These are phyloP conservation scores for Cossypha polioptera DNA, from an alignment of 2,797 vertebrate species.

Conservation along the genomic window DNA sequence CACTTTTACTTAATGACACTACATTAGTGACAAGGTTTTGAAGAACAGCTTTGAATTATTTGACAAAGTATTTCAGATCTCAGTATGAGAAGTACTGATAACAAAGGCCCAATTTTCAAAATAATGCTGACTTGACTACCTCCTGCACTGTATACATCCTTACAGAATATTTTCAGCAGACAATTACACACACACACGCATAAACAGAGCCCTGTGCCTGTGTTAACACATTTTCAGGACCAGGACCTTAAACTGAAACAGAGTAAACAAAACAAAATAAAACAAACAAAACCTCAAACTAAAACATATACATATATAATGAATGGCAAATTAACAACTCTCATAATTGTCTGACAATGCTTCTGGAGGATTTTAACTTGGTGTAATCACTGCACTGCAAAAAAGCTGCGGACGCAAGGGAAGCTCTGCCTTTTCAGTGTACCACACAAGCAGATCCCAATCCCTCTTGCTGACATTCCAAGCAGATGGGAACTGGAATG, in stretches of 20 bases:
- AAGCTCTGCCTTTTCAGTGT: not conserved
- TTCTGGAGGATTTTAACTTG: not conserved
- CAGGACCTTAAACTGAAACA: not conserved
- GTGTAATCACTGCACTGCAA: not conserved
- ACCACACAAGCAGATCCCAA: not conserved
- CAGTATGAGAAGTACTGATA: not conserved
- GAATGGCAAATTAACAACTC: not conserved
- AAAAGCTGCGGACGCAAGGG: not conserved
- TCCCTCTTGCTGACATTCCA: not conserved
- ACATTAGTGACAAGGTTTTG: not conserved
- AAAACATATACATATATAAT: not conserved
- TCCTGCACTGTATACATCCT: not conserved
- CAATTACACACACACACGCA: not conserved
- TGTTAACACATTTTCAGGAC: not conserved
- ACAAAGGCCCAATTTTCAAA: not conserved
- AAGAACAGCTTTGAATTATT: not conserved
- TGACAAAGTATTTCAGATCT: not conserved
- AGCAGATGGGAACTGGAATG: not conserved
- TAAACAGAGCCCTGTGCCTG: not conserved
- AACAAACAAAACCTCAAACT: not conserved
- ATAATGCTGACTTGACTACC: not conserved
- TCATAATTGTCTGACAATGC: rapidly evolving
- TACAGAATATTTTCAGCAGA: not conserved
- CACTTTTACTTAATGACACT: not conserved
- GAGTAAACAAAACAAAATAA: not conserved